A percentile compares a stretch with the other conserved stretches of the same genome.
Evolutionary conservation across 2,888 invertebrate genomes (phyloP).

Genomic region (Aspidapion aeneum): DNA sequence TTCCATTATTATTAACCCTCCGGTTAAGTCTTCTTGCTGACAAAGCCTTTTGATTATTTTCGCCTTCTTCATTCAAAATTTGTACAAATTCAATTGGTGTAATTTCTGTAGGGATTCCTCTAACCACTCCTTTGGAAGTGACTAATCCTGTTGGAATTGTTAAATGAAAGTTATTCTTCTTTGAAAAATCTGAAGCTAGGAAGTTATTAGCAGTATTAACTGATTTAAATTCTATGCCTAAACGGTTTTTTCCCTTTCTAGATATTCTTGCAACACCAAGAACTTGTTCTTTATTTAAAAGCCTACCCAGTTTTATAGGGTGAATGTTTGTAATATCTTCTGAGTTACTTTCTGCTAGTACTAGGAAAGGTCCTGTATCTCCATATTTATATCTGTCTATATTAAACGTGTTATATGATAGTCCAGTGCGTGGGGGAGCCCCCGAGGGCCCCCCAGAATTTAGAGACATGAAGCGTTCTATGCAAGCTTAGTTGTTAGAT

Average conservation of each 20-base stretch:
- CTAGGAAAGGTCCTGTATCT: background rate
- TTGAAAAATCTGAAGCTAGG: background rate
- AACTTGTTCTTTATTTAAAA: background rate
- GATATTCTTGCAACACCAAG: background rate
- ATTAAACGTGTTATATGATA: background rate
- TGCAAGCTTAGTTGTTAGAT: background rate
- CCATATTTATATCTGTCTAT: background rate
- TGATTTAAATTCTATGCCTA: background rate
- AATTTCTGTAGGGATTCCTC: background rate
- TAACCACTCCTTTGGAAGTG: background rate
- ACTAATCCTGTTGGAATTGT: background rate
- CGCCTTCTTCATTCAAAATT: too few species aligned
- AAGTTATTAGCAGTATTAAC: background rate
- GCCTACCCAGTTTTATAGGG: background rate
- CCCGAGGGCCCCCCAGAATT: background rate
- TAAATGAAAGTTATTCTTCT: background rate
- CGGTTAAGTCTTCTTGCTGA: background rate
- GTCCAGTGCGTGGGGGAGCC: background rate
- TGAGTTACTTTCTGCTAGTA: background rate
- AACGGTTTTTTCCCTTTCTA: background rate
- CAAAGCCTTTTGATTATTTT: too few species aligned
- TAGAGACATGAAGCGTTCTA: background rate
- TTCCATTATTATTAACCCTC: background rate
- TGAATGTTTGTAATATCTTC: background rate
- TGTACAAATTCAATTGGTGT: background rate